Percentiles rank a stretch among this genome's conserved stretches.
These are phyloP conservation scores for Thelaira solivaga DNA, from an alignment of 2,888 invertebrate species.

Conservation along the genomic window DNA sequence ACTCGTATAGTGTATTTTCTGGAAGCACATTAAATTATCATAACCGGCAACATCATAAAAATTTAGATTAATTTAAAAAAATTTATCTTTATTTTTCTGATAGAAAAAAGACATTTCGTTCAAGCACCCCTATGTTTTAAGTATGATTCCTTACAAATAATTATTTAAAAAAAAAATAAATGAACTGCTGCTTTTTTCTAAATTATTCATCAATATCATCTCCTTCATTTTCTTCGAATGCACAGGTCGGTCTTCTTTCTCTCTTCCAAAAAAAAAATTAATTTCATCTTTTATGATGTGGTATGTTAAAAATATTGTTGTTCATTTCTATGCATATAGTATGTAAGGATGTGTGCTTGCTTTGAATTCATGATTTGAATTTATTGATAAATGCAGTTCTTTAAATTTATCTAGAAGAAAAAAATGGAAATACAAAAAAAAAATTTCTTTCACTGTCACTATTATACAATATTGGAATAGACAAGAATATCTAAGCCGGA, in stretches of 20 bases:
- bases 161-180: conserved; percentile 12
- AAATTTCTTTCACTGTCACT: conserved; percentile 41
- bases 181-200: conserved; percentile 43
- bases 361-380: conserved; percentile 7
- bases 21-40: no score
- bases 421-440: conserved; percentile 1
- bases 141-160: no score
- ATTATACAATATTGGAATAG: conserved; percentile 56
- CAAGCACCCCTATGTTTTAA: no score
- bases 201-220: conserved; percentile 4
- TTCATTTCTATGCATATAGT: no score
- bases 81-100: no score
- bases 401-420: conserved; percentile 18
- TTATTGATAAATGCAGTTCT: conserved; percentile 43
- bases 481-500: conserved; percentile 54
- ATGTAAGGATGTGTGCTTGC: background rate
- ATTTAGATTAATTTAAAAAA: no score
- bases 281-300: background rate
- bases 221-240: background rate
- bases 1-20: no score
- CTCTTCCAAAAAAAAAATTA: conserved; percentile 2
- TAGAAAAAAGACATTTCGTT: no score
- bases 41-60: no score
- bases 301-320: background rate
- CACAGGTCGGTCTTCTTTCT: conserved; percentile 20